Percentiles rank a stretch among this genome's conserved stretches.
These are phyloP conservation scores for Amblyornis subalaris DNA, from an alignment of 2,113 vertebrate species.

Conservation along the genomic window DNA sequence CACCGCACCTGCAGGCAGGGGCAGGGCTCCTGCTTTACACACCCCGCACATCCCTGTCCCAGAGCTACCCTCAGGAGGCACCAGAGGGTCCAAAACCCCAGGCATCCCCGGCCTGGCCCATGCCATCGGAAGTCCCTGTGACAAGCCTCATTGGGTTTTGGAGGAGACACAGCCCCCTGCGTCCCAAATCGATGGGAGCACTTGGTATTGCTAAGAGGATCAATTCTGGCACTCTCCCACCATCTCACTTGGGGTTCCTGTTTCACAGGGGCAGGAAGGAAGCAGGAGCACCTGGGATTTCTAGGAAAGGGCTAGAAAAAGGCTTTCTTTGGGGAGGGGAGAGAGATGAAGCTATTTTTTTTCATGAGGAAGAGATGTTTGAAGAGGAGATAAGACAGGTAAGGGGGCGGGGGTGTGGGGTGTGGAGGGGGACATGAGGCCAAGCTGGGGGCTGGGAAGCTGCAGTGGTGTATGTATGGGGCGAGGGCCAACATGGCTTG, in stretches of 20 bases:
- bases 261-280: background rate
- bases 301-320: constrained; percentile 32
- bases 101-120: background rate
- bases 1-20: background rate
- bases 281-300: background rate
- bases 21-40: background rate
- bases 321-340: background rate
- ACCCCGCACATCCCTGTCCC: background rate
- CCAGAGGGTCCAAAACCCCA: background rate
- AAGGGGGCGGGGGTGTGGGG: background rate
- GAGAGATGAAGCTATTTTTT: background rate
- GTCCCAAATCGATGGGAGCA: background rate
- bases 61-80: background rate
- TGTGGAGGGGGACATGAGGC: background rate
- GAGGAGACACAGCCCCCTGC: background rate
- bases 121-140: background rate
- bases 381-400: background rate
- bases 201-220: background rate
- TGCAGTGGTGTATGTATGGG: background rate
- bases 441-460: background rate
- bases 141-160: background rate
- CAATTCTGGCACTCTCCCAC: background rate
- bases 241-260: background rate
- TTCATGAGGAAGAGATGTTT: background rate
- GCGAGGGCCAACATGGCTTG: background rate